phyloP scores from a whole-genome alignment of 2,797 vertebrate species.

The Echiichthys vipera region DNA sequence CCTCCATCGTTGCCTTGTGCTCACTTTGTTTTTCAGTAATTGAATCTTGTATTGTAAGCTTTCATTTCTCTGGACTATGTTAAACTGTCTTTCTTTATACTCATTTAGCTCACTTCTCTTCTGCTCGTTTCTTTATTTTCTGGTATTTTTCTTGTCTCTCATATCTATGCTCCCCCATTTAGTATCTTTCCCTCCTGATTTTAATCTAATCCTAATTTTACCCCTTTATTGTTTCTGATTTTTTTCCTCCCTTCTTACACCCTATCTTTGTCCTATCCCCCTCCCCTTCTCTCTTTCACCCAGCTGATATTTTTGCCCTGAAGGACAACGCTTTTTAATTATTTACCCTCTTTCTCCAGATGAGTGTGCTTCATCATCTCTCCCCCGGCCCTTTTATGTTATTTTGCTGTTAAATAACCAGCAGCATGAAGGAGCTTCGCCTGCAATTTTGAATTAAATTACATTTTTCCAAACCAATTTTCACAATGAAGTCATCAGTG shows the following conservation, averaged over 20 bases:
- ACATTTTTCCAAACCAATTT: conserved; percentile 46
- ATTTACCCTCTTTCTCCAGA: conserved; percentile 18
- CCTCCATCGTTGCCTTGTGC: background rate
- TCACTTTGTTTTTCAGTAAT: too few relatives aligned
- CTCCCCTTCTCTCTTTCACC: background rate
- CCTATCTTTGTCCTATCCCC: background rate
- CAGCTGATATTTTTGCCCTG: conserved; percentile 1
- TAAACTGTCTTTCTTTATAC: background rate
- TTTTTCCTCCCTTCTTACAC: background rate
- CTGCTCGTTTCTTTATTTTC: background rate
- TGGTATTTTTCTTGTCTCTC: background rate
- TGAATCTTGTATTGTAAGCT: too few relatives aligned
- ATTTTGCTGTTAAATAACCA: conserved; percentile 32
- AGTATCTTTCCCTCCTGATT: background rate
- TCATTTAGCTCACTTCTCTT: background rate
- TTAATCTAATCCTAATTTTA: background rate
- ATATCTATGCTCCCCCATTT: background rate
- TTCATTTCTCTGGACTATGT: background rate
- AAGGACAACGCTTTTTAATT: conserved; percentile 38
- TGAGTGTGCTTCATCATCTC: conserved; percentile 40
- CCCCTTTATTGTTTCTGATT: background rate
- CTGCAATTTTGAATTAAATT: conserved; percentile 18
- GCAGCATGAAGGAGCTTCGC: conserved; percentile 20
- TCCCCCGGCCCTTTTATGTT: conserved; percentile 8
- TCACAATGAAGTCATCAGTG: conserved; percentile 28